Percentiles rank a stretch among this genome's conserved stretches.
Conservation (phyloP, 2,113 vertebrate genomes). For the Paratilapia polleni region DNA sequence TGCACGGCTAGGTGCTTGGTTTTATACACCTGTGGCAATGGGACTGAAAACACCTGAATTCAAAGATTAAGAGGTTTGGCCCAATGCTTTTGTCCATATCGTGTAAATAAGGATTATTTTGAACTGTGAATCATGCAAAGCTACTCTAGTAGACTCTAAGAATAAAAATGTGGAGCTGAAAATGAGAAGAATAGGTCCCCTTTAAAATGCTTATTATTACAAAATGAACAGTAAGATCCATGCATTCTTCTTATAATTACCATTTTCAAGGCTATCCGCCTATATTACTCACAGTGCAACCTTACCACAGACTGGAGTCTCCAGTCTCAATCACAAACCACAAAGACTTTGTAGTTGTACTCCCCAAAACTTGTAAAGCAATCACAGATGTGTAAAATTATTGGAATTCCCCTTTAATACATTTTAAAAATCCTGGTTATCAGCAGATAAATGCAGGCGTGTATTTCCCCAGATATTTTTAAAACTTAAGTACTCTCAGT, state of each 20-base stretch:
- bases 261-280: not conserved
- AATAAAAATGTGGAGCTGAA: not conserved
- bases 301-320: not conserved
- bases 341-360: not conserved
- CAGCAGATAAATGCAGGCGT: not conserved
- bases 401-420: not conserved
- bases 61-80: no score
- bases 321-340: rapidly evolving
- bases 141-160: not conserved
- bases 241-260: not conserved
- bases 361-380: not conserved
- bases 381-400: not conserved
- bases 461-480: not conserved
- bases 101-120: not conserved
- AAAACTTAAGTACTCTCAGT: not conserved
- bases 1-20: no score
- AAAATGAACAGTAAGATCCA: not conserved
- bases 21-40: no score
- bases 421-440: not conserved
- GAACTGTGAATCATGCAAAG: not conserved
- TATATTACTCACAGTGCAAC: not conserved
- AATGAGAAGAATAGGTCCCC: no score
- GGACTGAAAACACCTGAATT: no score
- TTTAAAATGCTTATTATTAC: no score
- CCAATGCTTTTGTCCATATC: no score